These are phyloP conservation scores for Pitangus sulphuratus DNA, from an alignment of 2,797 vertebrate genomes.

Conservation along the genomic window DNA sequence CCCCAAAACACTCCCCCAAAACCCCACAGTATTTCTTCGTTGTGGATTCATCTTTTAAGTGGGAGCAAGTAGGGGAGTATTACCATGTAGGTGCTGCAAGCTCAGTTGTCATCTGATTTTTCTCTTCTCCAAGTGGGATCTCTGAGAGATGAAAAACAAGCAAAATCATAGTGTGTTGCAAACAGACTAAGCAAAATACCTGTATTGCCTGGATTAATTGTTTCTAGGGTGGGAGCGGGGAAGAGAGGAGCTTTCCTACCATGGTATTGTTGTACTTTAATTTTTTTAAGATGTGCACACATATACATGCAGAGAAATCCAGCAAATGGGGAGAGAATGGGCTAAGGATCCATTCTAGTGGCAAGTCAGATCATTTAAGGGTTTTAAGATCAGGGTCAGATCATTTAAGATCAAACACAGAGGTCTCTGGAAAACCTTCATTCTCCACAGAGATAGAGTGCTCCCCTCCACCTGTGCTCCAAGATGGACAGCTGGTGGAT, in stretches of 20 bases:
- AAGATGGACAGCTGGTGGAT: background rate
- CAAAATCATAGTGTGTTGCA: background rate
- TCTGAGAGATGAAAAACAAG: background rate
- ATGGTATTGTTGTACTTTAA: background rate
- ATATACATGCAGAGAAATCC: background rate
- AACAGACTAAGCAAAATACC: background rate
- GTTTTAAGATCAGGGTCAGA: no score
- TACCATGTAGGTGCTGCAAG: background rate
- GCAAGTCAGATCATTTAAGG: background rate
- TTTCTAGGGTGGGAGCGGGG: background rate
- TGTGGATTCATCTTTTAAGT: background rate
- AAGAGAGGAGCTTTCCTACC: background rate
- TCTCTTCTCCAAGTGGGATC: background rate
- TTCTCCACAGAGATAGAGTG: background rate
- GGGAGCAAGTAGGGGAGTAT: background rate
- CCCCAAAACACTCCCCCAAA: background rate
- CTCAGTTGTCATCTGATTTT: background rate
- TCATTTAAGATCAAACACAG: background rate
- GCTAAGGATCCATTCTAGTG: background rate
- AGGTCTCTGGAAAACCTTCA: background rate
- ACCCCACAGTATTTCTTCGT: background rate
- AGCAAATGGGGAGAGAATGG: rapidly evolving
- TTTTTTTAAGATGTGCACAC: background rate
- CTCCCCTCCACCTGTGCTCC: background rate
- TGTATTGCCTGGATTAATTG: background rate